Conservation (phyloP, 2,113 vertebrate species). For the Passer montanus region DNA sequence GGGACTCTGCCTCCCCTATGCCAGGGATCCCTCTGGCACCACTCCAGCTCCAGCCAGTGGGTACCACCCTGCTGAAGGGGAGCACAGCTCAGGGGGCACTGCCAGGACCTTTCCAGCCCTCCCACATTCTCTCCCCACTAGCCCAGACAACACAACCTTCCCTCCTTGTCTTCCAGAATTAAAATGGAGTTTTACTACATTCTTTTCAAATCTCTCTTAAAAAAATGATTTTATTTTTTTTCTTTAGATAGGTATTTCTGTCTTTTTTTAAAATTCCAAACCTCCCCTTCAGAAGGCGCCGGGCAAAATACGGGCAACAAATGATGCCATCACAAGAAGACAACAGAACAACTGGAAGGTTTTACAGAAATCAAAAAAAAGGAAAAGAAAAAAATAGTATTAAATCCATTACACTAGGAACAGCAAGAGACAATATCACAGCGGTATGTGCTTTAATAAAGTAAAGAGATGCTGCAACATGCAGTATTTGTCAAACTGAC, state of each 20-base stretch:
- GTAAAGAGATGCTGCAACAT: constrained; percentile 75
- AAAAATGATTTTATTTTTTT: neutral
- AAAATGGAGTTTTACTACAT: neutral
- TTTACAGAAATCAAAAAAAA: constrained; percentile 68
- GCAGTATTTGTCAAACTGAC: constrained; percentile 74
- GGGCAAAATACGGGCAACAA: constrained; percentile 67
- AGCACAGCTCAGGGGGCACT: accelerated
- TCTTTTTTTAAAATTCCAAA: neutral
- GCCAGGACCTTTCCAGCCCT: neutral
- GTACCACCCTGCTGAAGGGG: neutral
- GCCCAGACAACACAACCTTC: neutral
- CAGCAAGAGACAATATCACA: constrained; percentile 75
- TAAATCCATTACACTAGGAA: constrained; percentile 71
- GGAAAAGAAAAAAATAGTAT: constrained; percentile 37
- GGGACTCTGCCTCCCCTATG: accelerated
- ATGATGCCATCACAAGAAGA: constrained; percentile 72
- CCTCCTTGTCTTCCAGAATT: neutral
- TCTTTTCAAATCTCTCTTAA: neutral
- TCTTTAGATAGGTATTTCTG: neutral
- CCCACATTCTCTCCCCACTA: neutral
- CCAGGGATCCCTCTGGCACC: neutral
- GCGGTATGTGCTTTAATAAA: constrained; percentile 73
- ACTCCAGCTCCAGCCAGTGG: neutral
- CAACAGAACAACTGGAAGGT: constrained; percentile 67
- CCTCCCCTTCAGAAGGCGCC: constrained; percentile 38